Evolutionary conservation across 2,888 invertebrate species (phyloP).

Genomic region (Melikaiella ostensackeni): DNA sequence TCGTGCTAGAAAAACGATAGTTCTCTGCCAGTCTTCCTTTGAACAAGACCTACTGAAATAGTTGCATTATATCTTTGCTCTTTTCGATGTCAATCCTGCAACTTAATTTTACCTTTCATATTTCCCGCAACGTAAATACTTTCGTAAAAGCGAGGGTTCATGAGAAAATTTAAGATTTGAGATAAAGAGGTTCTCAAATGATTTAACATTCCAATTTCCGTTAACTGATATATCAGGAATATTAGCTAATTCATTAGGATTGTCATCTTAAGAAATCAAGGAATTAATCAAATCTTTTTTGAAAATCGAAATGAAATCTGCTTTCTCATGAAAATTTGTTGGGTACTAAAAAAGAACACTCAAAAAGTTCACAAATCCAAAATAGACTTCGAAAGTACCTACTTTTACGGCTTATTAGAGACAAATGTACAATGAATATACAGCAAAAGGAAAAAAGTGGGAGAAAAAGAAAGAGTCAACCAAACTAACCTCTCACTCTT

Average conservation of each 20-base stretch:
- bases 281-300: too few species aligned
- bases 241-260: neutral
- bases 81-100: neutral
- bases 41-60: slow-evolving; percentile 3
- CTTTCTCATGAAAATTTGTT: too few species aligned
- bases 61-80: slow-evolving; percentile 15
- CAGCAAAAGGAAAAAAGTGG: too few species aligned
- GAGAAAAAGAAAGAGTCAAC: too few species aligned
- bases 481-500: too few species aligned
- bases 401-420: too few species aligned
- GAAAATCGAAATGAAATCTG: too few species aligned
- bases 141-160: neutral
- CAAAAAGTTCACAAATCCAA: too few species aligned
- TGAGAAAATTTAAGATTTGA: neutral
- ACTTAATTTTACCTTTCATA: slow-evolving; percentile 10
- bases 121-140: neutral
- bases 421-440: too few species aligned
- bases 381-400: too few species aligned
- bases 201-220: neutral
- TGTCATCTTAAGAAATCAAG: too few species aligned
- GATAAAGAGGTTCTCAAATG: neutral
- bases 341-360: too few species aligned
- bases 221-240: neutral
- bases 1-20: slow-evolving; percentile 2
- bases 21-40: neutral